These are phyloP conservation scores for Anodontia alba DNA, from an alignment of 2,888 invertebrate genomes.

Conservation along the genomic window DNA sequence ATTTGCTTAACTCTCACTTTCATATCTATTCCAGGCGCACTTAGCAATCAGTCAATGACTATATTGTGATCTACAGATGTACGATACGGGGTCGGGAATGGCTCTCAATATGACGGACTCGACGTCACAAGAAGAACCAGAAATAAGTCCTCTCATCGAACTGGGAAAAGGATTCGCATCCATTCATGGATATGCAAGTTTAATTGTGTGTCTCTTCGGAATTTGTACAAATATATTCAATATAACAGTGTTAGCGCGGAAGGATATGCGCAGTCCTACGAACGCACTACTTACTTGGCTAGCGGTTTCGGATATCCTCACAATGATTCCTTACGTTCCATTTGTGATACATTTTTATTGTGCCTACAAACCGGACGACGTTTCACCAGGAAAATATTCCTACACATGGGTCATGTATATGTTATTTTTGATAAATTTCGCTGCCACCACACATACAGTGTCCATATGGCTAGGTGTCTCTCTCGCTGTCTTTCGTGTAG, in stretches of 20 bases:
- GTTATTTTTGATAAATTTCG: slow-evolving; percentile 93
- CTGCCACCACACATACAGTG: slow-evolving; percentile 95
- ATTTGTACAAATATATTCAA: slow-evolving; percentile 95
- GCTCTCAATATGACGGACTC: slow-evolving; percentile 30
- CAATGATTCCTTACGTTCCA: slow-evolving; percentile 96
- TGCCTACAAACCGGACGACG: slow-evolving; percentile 64
- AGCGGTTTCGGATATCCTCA: slow-evolving; percentile 95
- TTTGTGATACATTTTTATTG: slow-evolving; percentile 89
- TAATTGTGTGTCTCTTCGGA: slow-evolving; percentile 95
- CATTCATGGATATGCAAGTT: slow-evolving; percentile 93
- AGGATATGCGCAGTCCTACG: slow-evolving; percentile 95
- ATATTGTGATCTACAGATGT: slow-evolving; percentile 24
- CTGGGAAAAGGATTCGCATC: slow-evolving; percentile 73
- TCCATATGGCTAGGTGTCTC: slow-evolving; percentile 97
- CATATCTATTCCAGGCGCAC: no score
- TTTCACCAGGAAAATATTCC: slow-evolving; percentile 75
- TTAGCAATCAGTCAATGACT: not conserved
- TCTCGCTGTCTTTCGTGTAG: slow-evolving; percentile 95
- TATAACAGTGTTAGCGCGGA: slow-evolving; percentile 92
- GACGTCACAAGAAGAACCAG: slow-evolving; percentile 4
- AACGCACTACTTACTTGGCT: slow-evolving; percentile 94
- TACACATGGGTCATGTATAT: slow-evolving; percentile 84
- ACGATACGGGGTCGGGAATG: slow-evolving; percentile 25
- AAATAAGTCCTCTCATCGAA: slow-evolving; percentile 43
- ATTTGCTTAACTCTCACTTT: no score